A percentile compares a stretch with the other conserved stretches of the same genome.
These are phyloP conservation scores for Scaptomyza caliginosa DNA, from an alignment of 2,888 invertebrate species.

Conservation along the genomic window DNA sequence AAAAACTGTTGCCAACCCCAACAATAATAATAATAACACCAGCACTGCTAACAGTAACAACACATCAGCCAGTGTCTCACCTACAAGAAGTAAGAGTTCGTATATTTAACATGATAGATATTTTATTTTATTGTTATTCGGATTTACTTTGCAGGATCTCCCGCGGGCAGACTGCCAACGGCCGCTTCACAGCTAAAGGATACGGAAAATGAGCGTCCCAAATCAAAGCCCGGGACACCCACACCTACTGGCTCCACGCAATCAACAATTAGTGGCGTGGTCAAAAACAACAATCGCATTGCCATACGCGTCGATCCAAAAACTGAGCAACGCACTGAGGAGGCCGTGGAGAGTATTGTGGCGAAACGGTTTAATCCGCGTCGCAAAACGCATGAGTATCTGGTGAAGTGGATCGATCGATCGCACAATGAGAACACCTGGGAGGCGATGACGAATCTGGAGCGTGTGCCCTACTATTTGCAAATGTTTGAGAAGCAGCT, in stretches of 20 bases:
- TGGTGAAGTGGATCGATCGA: conserved; percentile 94
- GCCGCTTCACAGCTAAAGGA: conserved; percentile 66
- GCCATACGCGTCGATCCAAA: conserved; percentile 74
- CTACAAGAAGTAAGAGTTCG: conserved; percentile 76
- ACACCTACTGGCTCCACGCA: conserved; percentile 32
- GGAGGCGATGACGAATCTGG: conserved; percentile 91
- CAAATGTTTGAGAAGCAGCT: conserved; percentile 92
- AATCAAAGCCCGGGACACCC: conserved; percentile 61
- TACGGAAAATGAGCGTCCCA: conserved; percentile 72
- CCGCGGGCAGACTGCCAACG: conserved; percentile 63
- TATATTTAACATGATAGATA: background rate
- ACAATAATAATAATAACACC: conserved; percentile 56
- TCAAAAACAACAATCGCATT: conserved; percentile 76
- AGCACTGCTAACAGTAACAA: conserved; percentile 56
- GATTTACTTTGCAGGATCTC: conserved; percentile 41
- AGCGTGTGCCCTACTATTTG: conserved; percentile 90
- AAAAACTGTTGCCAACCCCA: conserved; percentile 83
- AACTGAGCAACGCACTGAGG: conserved; percentile 85
- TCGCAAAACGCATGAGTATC: conserved; percentile 91
- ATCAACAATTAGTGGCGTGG: conserved; percentile 8
- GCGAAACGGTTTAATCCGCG: conserved; percentile 93
- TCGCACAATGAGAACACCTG: conserved; percentile 93
- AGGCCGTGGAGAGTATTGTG: conserved; percentile 92
- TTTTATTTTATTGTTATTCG: background rate
- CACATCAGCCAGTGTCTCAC: conserved; percentile 52